Percentiles rank a stretch among this genome's conserved stretches.
These are phyloP conservation scores for Anolis carolinensis DNA, from an alignment of 2,113 vertebrate genomes.

Conservation along the genomic window DNA sequence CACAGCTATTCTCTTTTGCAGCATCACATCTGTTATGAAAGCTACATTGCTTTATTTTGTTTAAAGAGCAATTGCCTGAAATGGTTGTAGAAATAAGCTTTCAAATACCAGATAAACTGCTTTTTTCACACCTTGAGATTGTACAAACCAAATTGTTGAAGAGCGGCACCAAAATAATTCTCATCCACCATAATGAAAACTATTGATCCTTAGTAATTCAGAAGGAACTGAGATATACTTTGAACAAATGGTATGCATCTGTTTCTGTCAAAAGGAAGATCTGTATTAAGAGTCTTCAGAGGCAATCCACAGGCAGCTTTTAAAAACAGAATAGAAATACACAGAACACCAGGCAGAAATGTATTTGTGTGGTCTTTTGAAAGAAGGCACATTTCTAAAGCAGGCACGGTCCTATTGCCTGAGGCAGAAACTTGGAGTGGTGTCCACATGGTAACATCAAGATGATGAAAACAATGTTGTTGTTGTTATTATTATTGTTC, in stretches of 20 bases:
- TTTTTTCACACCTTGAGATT: not conserved
- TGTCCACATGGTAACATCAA: not conserved
- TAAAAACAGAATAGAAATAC: not conserved
- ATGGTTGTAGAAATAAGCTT: conserved; percentile 14
- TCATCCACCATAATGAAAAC: conserved; percentile 14
- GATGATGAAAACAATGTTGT: not conserved
- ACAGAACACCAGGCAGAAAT: not conserved
- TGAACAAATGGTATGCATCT: conserved; percentile 10
- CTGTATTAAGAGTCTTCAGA: not conserved
- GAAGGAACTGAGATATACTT: conserved; percentile 19
- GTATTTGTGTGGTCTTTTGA: conserved; percentile 11
- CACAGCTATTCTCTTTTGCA: not conserved
- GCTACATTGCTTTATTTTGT: conserved; percentile 14
- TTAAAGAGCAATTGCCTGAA: not conserved
- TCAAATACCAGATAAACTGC: not conserved
- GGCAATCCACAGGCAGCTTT: not conserved
- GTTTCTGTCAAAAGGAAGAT: not conserved
- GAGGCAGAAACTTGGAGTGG: not conserved
- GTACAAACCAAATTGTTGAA: conserved; percentile 17
- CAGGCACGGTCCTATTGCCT: not conserved
- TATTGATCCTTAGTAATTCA: not conserved
- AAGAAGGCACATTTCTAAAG: not conserved
- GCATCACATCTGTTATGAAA: conserved; percentile 18
- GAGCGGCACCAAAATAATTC: conserved; percentile 4
- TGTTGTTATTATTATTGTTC: too few relatives aligned